These are phyloP conservation scores for Eupithecia pulchellata DNA, from an alignment of 2,888 invertebrate species.

Conservation along the genomic window DNA sequence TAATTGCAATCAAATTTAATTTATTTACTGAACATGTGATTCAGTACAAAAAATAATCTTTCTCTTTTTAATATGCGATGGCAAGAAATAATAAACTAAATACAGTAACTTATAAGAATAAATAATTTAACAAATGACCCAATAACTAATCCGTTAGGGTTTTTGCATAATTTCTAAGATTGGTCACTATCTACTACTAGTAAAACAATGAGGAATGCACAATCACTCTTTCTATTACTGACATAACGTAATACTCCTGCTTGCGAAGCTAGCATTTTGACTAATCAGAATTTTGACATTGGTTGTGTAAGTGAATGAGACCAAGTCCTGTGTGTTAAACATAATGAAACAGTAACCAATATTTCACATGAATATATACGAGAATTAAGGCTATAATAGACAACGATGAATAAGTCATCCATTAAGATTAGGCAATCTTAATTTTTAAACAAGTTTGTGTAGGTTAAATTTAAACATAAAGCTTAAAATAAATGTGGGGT, in stretches of 20 bases:
- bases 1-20: background rate
- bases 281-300: background rate
- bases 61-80: background rate
- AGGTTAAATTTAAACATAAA: background rate
- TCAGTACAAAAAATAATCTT: background rate
- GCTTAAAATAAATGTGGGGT: constrained; percentile 22
- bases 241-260: background rate
- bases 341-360: background rate
- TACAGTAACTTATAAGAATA: background rate
- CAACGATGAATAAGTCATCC: background rate
- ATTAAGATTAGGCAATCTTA: background rate
- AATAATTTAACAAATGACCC: background rate
- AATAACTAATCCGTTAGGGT: background rate
- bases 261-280: background rate
- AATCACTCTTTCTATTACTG: background rate
- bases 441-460: background rate
- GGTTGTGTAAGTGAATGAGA: background rate
- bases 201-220: background rate
- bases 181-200: background rate
- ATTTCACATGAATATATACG: background rate
- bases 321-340: background rate
- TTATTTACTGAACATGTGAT: background rate
- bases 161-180: background rate
- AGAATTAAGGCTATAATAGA: background rate
- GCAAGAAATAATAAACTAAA: background rate